Evolutionary conservation across 2,888 invertebrate species (phyloP), one percentile per base, ranked within the genome.

Genomic region (Kuschelorhynchus macadamiae): DNA sequence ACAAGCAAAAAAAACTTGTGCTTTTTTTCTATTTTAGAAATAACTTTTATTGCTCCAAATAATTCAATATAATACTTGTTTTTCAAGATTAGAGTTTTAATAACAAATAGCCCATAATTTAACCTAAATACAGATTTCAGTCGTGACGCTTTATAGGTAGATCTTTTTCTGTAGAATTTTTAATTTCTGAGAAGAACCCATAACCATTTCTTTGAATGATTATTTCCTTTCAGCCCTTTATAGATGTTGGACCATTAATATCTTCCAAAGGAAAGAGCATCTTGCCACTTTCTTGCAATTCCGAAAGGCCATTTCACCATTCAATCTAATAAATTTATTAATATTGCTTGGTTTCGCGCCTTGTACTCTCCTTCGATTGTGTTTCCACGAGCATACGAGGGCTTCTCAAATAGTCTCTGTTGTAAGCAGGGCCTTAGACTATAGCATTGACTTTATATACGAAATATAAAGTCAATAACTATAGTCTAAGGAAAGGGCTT

Each of bases 311-410:
- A 68, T 61, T 63, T 39, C 61, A 59, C 63, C 68, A 68, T 69
- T 69, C 69, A 69, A 69, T 69, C 69, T 74, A 78, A 78, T 78
- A 78, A 78, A 78, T 79, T 79, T 79, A 78, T 78, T 79, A 78
- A 78, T 78, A 76, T 75, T 72, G 73, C 74, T 59, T 67, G 64
- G 59, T 60, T 73, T 72, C 68, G 62, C 71, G 69, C 70, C 68
- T 72, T 71, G 71, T 72, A 66, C 63, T 70, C 66, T 61, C 62
- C 62, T n/a, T n/a, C n/a, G n/a, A n/a, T n/a, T n/a, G 42, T 55
- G 30, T 67, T 72, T 55, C 52, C 44, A 44, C 36, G 50, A 20
- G 20, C 18, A n/a, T 55, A 55, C 47, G 16, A 47, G 36, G 18
- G 52, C n/a, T 44, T 36, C n/a, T 41, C 17, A 9, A 46, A 9